Evolutionary conservation across 1,140 invertebrate species (phyloP), one percentile per base, ranked within the genome.

Genomic region (Lanistes nyassanus): DNA sequence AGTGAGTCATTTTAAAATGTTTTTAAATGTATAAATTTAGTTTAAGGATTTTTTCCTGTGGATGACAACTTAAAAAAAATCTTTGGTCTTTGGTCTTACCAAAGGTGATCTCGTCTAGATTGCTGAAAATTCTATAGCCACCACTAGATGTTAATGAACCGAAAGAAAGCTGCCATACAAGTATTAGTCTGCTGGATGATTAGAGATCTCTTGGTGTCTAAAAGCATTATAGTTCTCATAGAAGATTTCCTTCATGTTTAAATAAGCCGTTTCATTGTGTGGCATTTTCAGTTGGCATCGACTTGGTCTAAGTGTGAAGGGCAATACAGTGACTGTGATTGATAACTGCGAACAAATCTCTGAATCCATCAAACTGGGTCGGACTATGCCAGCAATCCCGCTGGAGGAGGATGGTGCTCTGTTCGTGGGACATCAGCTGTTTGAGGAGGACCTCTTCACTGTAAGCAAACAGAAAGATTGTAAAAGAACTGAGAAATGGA

Each of bases 291-390:
- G 94, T 75, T 96, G 94, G 94, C 94, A 95, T 89, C 91, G 94
- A 58, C 76, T 95, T 62, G 94, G 92, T 7, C 86, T 95, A 42
- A 94, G 94, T 77, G 89, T 96, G n/a, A 95, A 96, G 89, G 94
- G 94, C 0, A 92, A 94, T 82, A 92, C 94, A 0, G 92, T 92
- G 6, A 95, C 94, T 0, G 82, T 95, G 47, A 91, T 95, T 64
- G 88, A 93, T 56, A 93, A 95, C 87, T 95, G 94, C 80, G 86
- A 92, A n/a, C 88, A 89, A 56, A 72, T 26, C 13, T 90, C 90
- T 55, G 89, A 92, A 60, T 94, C 93, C 0, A 89, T 90, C 76
- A 86, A 90, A 7, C 85, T 95, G 1, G 86, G 90, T 31, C 90
- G 94, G 60, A 88, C 90, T 37, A 82, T 89, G 0, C 90, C 90